These are phyloP conservation scores for Cremastinae sp. DNA, from an alignment of 2,888 invertebrate genomes.

Conservation along the genomic window DNA sequence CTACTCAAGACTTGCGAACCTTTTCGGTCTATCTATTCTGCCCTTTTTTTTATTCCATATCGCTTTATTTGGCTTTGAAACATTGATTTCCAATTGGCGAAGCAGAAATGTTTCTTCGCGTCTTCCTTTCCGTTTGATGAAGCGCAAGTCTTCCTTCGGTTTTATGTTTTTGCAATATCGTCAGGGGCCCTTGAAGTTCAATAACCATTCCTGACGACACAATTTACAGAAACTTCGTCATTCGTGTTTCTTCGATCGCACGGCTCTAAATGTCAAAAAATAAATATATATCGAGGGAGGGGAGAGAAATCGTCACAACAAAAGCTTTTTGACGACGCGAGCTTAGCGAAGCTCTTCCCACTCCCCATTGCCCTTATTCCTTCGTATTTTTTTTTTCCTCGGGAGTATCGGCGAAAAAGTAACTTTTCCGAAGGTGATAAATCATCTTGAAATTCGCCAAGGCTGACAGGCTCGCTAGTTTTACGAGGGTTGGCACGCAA, in stretches of 20 bases:
- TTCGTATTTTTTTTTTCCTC: conserved; percentile 19
- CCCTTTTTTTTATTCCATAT: no score
- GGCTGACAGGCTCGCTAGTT: conserved; percentile 76
- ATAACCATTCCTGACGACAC: conserved; percentile 33
- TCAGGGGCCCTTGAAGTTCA: conserved; percentile 18
- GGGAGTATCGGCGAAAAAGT: conserved; percentile 74
- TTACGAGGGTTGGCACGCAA: conserved; percentile 77
- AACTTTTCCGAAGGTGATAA: conserved; percentile 74
- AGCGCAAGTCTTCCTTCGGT: no score
- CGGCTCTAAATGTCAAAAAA: conserved; percentile 28
- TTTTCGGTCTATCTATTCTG: no score
- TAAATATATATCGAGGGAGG: conserved; percentile 13
- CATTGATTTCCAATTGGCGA: no score
- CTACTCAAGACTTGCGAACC: no score
- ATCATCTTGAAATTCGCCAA: conserved; percentile 77
- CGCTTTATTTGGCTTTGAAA: no score
- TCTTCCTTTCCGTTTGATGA: no score
- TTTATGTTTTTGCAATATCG: no score
- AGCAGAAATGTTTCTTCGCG: no score
- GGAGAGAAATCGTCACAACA: not conserved
- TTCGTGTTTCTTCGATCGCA: conserved; percentile 44
- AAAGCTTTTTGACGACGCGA: conserved; percentile 36
- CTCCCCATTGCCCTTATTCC: conserved; percentile 6
- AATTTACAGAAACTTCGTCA: conserved; percentile 2
- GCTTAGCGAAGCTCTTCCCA: conserved; percentile 1